Evolutionary conservation across 2,113 vertebrate genomes (phyloP).

Genomic region (Brachyhypopomus occidentalis): DNA sequence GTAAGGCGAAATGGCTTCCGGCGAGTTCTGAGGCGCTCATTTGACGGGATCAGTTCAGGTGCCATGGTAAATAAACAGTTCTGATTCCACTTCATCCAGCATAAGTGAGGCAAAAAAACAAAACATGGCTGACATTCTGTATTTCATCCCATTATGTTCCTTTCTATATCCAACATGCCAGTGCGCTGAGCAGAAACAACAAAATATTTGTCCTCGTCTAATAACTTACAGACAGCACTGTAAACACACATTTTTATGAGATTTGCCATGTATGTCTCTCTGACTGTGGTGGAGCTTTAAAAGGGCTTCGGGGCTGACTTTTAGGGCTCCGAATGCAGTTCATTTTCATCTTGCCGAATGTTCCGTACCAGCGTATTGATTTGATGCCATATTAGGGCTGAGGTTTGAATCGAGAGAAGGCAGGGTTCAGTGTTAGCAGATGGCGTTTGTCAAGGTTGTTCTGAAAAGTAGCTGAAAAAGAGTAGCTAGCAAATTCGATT

Average conservation of each 20-base stretch:
- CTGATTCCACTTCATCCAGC: not conserved
- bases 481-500: not conserved
- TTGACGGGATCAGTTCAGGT: too few species aligned
- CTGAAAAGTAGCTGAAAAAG: not conserved
- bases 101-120: not conserved
- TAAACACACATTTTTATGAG: not conserved
- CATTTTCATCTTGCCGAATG: not conserved
- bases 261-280: not conserved
- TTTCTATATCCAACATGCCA: not conserved
- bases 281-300: too few species aligned
- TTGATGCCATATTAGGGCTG: not conserved
- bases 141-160: not conserved
- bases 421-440: not conserved
- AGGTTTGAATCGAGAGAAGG: not conserved
- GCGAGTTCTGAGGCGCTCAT: too few species aligned
- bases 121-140: not conserved
- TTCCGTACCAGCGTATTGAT: not conserved
- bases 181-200: not conserved
- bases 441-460: not conserved
- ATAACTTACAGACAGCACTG: not conserved
- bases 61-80: too few species aligned
- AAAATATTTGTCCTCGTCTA: not conserved
- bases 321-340: not conserved
- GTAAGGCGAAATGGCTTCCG: too few species aligned
- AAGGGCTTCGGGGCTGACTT: not conserved